Base-by-base conservation (phyloP, 2,797 vertebrate genomes). In the Pipistrellus pipistrellus region DNA sequence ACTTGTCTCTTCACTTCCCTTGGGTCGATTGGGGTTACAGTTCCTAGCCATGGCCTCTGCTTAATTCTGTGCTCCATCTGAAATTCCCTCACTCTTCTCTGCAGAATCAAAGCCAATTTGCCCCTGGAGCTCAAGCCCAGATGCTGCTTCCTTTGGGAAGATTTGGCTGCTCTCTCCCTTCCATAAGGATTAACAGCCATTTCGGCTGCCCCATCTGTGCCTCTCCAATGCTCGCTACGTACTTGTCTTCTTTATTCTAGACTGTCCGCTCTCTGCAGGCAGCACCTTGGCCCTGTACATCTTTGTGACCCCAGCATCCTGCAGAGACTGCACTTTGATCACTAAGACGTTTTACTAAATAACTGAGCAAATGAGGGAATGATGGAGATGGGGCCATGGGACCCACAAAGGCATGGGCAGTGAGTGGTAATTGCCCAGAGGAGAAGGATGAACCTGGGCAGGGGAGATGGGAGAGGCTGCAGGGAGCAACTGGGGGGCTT, bases 161-260 rank as follows among this genome's bases (percentile, higher is more conserved):
- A 32, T 46, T 64, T 68, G 88, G n/a, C 48, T 38, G 68, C 1
- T n/a, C 35, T 30, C 23, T 17, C 6, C 25, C 51, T 18, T 4
- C 18, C 14, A 8, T 35, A n/a, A 21, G 93, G 32, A 35, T 66
- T 53, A 51, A 66, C 3, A 4, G 53, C 48, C 32, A 64, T 62
- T 15, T 17, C 1, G 7, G 66, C 38, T 14, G 13, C 69, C 27
- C 23, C 6, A 12, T 14, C 62, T 72, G 30, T 48, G 68, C 35
- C 35, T 76, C 20, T 32, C 51, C 2, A 4, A 21, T 0, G 8
- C 38, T 87, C 0, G 0, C 13, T 23, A 6, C 3, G 1, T 0
- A 0, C 13, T 44, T 44, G 64, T 68, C 23, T 46, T 51, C 71
- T 81, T 41, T 84, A 6, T 17, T 23, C 18, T 41, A n/a, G 55